Evolutionary conservation across 2,888 invertebrate species (phyloP), one percentile per base, ranked within the genome.

Genomic region (Acronicta psi): DNA sequence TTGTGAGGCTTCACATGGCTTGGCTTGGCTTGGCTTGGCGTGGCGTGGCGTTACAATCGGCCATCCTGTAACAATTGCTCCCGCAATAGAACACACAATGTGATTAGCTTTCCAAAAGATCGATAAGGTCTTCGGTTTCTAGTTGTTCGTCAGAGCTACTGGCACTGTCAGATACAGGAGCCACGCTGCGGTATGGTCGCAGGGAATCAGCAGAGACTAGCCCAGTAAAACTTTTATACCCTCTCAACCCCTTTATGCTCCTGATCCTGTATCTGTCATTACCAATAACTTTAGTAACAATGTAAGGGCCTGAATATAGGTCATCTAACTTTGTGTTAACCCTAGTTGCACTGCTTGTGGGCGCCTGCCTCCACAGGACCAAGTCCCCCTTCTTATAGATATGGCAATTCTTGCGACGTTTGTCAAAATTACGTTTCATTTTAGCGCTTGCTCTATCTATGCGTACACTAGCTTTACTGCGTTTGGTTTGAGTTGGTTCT

Each of bases 251-350:
- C 46, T 78, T 77, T 0, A 78, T 69, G 34, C 75, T 77, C 6
- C 72, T 50, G 2, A 79, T 78, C 45, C 47, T 64, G 41, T 79
- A 79, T 58, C 76, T 61, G 38, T 75, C 77, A 50, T 79, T 80
- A 11, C 75, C 72, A 0, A 77, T 18, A 0, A 72, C 75, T 23
- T 72, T 41, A 11, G 42, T 58, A 69, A 78, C 36, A n/a, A 73
- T 47, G 34, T 79, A 80, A 0, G 79, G 78, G 0, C 78, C 77
- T 7, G 75, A 73, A 41, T 71, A 79, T 2, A 75, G 8, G 36
- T 70, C 73, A 44, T 75, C 67, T 13, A 76, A 38, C 17, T 54
- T 54, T 2, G 45, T 54, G 8, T 40, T 54, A 0, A 54, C 53
- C 18, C 34, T 54, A 3, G 38, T 3, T 0, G 42, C 50, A 14